These are phyloP conservation scores for Patiria pectinifera DNA, from an alignment of 53 echinoderm and acorn worm species.

Conservation along the genomic window DNA sequence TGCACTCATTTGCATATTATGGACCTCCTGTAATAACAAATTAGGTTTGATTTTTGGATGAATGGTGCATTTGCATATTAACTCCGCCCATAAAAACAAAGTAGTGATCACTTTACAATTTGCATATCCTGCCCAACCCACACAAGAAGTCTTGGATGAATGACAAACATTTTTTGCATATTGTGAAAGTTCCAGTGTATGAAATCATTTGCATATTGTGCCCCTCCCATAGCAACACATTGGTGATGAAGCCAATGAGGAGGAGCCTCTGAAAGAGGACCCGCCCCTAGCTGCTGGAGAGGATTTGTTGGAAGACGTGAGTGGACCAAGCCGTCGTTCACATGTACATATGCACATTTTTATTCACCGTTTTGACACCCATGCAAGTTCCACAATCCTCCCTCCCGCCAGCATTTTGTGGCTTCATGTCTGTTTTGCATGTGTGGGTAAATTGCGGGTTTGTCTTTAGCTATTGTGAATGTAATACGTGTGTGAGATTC, in stretches of 20 bases:
- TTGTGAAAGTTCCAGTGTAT: not conserved
- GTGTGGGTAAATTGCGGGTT: too few species aligned
- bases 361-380: constrained; percentile 21
- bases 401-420: not conserved
- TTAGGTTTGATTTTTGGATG: not conserved
- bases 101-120: not conserved
- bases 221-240: constrained; percentile 66
- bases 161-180: not conserved
- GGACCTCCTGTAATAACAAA: not conserved
- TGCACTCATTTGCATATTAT: not conserved
- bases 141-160: not conserved
- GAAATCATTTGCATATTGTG: constrained; percentile 5
- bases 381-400: not conserved
- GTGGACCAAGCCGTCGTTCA: constrained; percentile 53
- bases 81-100: not conserved
- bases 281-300: constrained; percentile 77
- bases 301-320: constrained; percentile 76
- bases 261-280: constrained; percentile 57
- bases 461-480: too few species aligned
- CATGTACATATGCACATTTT: constrained; percentile 64
- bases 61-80: not conserved
- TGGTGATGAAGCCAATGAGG: constrained; percentile 64
- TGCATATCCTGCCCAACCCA: not conserved
- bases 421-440: not conserved
- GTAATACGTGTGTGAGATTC: too few species aligned